These are phyloP conservation scores for Syrista parreyssii DNA, from an alignment of 2,888 invertebrate genomes.

Conservation along the genomic window DNA sequence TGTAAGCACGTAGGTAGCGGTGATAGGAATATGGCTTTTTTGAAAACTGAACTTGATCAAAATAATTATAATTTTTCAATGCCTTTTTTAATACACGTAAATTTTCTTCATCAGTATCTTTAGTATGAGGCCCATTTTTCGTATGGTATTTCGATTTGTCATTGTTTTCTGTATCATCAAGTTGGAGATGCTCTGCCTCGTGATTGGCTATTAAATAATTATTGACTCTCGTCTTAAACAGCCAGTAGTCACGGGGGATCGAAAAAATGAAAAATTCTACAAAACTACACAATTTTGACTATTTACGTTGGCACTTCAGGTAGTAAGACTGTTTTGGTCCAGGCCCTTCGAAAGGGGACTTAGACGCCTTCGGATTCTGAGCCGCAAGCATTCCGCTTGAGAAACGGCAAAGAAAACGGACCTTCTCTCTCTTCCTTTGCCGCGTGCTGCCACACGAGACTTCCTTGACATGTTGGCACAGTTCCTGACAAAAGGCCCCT, in stretches of 20 bases:
- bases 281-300: background rate
- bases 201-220: background rate
- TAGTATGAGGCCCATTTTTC: background rate
- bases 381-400: background rate
- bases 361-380: background rate
- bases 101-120: background rate
- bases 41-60: no score
- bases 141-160: no score
- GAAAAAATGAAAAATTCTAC: background rate
- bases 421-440: background rate
- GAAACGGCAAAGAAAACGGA: background rate
- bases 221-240: background rate
- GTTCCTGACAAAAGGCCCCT: conserved; percentile 31
- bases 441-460: conserved; percentile 20
- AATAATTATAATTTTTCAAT: no score
- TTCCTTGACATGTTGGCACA: conserved; percentile 42
- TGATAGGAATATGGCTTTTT: no score
- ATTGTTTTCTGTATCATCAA: background rate
- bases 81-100: background rate
- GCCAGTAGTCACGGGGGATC: background rate
- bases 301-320: conserved; percentile 1
- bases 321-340: background rate
- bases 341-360: background rate
- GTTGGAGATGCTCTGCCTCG: background rate
- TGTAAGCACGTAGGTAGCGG: background rate